Conservation (phyloP, 2,888 invertebrate species). For the Iselma pallidipennis region DNA sequence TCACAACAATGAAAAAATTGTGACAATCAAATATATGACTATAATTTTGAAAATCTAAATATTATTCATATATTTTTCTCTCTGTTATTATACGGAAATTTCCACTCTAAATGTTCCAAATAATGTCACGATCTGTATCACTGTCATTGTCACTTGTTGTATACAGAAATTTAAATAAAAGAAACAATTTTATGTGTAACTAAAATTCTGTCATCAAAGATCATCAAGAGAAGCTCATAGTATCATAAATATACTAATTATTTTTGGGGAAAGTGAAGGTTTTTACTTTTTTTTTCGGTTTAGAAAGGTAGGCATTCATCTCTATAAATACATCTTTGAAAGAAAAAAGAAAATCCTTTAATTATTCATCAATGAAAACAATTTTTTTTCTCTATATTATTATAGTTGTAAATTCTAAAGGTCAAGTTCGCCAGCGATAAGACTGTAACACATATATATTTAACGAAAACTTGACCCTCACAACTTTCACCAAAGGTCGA, state of each 20-base stretch:
- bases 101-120: background rate
- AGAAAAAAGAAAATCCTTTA: constrained; percentile 10
- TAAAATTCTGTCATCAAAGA: too few relatives aligned
- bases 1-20: too few relatives aligned
- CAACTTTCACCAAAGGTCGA: constrained; percentile 26
- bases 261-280: background rate
- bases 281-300: too few relatives aligned
- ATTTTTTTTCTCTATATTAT: constrained; percentile 7
- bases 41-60: too few relatives aligned
- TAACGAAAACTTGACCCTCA: constrained; percentile 28
- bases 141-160: background rate
- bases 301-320: constrained; percentile 2
- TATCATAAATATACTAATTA: too few relatives aligned
- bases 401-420: constrained; percentile 8
- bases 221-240: too few relatives aligned
- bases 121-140: background rate
- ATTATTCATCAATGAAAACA: constrained; percentile 12
- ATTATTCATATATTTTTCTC: too few relatives aligned
- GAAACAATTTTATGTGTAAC: background rate
- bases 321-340: background rate
- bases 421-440: constrained; percentile 15
- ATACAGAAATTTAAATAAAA: too few relatives aligned
- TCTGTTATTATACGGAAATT: too few relatives aligned
- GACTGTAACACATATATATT: constrained; percentile 1
- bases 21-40: too few relatives aligned